These are phyloP conservation scores for Smithornis capensis DNA, from an alignment of 2,113 vertebrate species.

Conservation along the genomic window DNA sequence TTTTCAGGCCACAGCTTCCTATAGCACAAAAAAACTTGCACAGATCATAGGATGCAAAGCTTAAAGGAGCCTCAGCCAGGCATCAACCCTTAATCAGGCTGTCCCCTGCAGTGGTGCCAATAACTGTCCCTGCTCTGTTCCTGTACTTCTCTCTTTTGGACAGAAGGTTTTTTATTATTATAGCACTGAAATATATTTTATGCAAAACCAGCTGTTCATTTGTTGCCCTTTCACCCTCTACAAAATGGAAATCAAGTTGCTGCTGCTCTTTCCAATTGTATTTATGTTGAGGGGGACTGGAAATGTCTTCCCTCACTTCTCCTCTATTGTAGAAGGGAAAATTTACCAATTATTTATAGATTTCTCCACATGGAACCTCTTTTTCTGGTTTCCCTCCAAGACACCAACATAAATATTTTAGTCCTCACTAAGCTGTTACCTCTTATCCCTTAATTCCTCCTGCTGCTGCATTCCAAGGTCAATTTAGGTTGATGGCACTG, in stretches of 20 bases:
- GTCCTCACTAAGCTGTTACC: neutral
- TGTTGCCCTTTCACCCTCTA: neutral
- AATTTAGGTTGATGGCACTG: neutral
- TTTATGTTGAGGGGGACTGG: neutral
- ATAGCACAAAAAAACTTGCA: neutral
- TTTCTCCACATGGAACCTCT: neutral
- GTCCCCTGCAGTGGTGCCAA: neutral
- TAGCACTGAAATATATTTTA: neutral
- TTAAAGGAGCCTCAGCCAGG: neutral
- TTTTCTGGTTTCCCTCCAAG: neutral
- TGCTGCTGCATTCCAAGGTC: neutral
- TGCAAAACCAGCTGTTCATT: neutral
- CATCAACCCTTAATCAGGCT: neutral
- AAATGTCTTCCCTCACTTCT: neutral
- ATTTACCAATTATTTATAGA: accelerated
- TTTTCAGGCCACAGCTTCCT: neutral
- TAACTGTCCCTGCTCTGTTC: neutral
- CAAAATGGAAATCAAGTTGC: neutral
- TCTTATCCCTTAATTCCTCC: neutral
- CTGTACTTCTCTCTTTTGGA: neutral
- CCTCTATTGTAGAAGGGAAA: neutral
- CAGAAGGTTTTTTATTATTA: neutral
- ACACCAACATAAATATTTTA: neutral
- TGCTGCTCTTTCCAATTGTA: neutral
- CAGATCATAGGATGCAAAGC: neutral